These are phyloP conservation scores for Toxotes lorentzi DNA, from an alignment of 2,797 vertebrate species.

Conservation along the genomic window DNA sequence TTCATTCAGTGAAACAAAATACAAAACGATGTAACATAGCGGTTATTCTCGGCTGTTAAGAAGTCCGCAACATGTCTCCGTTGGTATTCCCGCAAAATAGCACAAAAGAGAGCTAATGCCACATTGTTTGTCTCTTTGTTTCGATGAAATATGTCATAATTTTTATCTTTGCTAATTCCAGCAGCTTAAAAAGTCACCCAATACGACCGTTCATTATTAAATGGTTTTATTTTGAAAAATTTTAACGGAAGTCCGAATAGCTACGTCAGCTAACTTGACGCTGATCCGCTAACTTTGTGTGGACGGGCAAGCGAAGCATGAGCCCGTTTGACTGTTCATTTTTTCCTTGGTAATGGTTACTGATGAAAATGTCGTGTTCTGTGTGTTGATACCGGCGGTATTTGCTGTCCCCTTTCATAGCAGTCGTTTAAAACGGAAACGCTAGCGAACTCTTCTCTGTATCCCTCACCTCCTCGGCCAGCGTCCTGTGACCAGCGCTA, in stretches of 20 bases:
- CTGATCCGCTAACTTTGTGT: conserved; percentile 71
- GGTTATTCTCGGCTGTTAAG: background rate
- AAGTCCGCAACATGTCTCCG: background rate
- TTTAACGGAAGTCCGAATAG: conserved; percentile 25
- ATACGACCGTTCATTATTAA: fast-evolving
- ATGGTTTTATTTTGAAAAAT: conserved; percentile 55
- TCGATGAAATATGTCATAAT: fast-evolving
- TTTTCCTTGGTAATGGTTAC: conserved; percentile 18
- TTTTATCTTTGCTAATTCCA: background rate
- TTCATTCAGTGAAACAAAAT: background rate
- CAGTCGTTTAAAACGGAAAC: conserved; percentile 26
- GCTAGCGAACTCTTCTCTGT: conserved; percentile 51
- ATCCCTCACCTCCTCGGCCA: conserved; percentile 27
- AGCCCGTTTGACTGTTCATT: conserved; percentile 26
- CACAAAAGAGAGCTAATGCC: background rate
- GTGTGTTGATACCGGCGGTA: background rate
- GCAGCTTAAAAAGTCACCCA: background rate
- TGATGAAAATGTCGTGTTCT: background rate
- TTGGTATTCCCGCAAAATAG: no score
- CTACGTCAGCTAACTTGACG: conserved; percentile 12
- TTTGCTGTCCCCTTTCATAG: background rate
- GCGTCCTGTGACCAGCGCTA: conserved; percentile 60
- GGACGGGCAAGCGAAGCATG: conserved; percentile 64
- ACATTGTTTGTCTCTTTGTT: fast-evolving
- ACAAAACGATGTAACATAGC: no score